These are phyloP conservation scores for Cyprinus carpio DNA, from an alignment of 2,113 vertebrate species.

Conservation along the genomic window DNA sequence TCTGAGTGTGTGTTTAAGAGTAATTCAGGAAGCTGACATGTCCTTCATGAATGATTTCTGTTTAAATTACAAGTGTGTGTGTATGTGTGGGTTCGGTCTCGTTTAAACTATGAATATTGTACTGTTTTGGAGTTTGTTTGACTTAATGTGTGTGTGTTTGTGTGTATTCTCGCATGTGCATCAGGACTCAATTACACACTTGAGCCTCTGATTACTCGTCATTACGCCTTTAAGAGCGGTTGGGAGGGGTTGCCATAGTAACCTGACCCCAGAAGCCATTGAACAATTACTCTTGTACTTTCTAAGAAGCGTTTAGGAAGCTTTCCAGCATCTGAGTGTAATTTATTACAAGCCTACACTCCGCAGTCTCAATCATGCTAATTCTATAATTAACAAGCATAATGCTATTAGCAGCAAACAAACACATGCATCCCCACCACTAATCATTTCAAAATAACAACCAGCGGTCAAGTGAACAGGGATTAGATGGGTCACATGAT, in stretches of 20 bases:
- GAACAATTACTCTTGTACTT: constrained; percentile 34
- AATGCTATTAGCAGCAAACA: constrained; percentile 23
- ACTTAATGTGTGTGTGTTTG: constrained; percentile 18
- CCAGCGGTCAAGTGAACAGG: neutral
- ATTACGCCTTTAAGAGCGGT: constrained; percentile 43
- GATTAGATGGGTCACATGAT: neutral
- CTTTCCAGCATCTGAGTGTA: constrained; percentile 14
- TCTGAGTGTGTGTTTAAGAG: neutral
- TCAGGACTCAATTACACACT: constrained; percentile 51
- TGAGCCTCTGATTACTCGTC: constrained; percentile 34
- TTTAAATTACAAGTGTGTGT: constrained; percentile 8
- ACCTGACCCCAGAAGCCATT: constrained; percentile 36
- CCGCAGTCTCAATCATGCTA: constrained; percentile 14
- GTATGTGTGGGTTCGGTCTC: neutral
- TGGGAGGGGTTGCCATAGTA: constrained; percentile 42
- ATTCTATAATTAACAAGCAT: constrained; percentile 35
- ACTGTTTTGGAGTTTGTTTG: constrained; percentile 9
- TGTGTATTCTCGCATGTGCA: constrained; percentile 9
- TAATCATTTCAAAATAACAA: too few relatives aligned
- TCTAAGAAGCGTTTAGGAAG: constrained; percentile 32
- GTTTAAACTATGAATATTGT: neutral
- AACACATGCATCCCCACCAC: too few relatives aligned
- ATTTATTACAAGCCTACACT: constrained; percentile 8
- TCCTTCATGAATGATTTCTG: neutral
- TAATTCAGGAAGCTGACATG: constrained; percentile 2